A percentile compares a stretch with the other conserved stretches of the same genome.
These are phyloP conservation scores for Patella ulyssiponensis DNA, from an alignment of 2,888 invertebrate species.

Conservation along the genomic window DNA sequence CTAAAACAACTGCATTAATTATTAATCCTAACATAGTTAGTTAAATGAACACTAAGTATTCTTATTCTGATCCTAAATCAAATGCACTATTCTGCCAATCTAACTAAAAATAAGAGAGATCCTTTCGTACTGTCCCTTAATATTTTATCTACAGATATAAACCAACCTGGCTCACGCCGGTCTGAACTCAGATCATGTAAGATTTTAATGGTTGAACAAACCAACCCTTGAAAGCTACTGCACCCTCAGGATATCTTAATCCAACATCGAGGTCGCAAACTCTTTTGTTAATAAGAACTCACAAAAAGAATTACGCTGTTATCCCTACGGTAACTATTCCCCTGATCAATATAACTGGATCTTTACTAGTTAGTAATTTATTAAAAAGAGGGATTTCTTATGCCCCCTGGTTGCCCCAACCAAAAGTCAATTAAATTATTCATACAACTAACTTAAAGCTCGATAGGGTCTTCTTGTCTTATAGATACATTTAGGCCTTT, in stretches of 20 bases:
- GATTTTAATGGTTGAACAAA: conserved; percentile 84
- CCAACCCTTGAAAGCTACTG: conserved; percentile 76
- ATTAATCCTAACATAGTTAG: conserved; percentile 31
- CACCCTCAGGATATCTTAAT: conserved; percentile 82
- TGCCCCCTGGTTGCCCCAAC: conserved; percentile 49
- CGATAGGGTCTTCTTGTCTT: conserved; percentile 87
- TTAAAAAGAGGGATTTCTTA: conserved; percentile 25
- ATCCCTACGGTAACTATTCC: conserved; percentile 87
- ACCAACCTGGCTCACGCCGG: conserved; percentile 88
- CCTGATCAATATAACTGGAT: conserved; percentile 54
- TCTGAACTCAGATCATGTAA: conserved; percentile 92
- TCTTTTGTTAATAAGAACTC: conserved; percentile 82
- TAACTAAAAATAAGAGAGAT: conserved; percentile 71
- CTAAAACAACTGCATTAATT: conserved; percentile 32
- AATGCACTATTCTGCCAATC: conserved; percentile 45
- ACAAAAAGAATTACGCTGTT: conserved; percentile 86
- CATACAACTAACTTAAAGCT: conserved; percentile 75
- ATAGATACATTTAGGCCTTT: conserved; percentile 80
- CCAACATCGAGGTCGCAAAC: conserved; percentile 92
- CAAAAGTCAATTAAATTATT: conserved; percentile 37
- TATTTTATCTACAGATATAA: conserved; percentile 78
- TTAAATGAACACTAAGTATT: conserved; percentile 25
- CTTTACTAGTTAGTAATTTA: conserved; percentile 20
- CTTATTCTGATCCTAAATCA: conserved; percentile 44
- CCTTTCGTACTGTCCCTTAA: conserved; percentile 86